phyloP scores from a whole-genome alignment of 2,888 invertebrate genomes.

The Gymnocheta viridis region DNA sequence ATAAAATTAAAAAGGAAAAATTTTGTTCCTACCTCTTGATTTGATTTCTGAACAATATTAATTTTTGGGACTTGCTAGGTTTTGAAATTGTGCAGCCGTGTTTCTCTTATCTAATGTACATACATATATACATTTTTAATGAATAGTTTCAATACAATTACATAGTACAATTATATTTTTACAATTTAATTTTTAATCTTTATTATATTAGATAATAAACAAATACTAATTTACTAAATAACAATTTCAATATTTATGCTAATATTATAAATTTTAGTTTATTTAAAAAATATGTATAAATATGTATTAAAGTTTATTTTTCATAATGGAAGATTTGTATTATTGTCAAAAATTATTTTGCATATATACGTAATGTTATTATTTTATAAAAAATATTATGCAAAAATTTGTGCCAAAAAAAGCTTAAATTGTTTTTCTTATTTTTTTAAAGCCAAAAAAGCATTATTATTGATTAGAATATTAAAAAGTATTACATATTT shows the following conservation, averaged over 20 bases:
- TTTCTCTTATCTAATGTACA: too few relatives aligned
- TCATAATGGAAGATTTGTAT: conserved; percentile 78
- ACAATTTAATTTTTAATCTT: too few relatives aligned
- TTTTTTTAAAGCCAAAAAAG: conserved; percentile 31
- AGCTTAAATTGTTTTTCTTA: neutral
- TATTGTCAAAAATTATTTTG: conserved; percentile 79
- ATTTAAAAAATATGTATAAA: conserved; percentile 1
- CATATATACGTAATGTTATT: conserved; percentile 63
- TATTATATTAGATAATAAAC: too few relatives aligned
- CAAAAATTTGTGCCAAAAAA: conserved; percentile 29
- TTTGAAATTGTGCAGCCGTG: too few relatives aligned
- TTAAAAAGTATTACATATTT: conserved; percentile 31
- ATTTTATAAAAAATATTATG: conserved; percentile 39
- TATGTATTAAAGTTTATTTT: conserved; percentile 25
- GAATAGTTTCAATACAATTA: too few relatives aligned
- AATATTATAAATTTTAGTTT: conserved; percentile 34
- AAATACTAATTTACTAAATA: conserved; percentile 54
- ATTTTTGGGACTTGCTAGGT: too few relatives aligned
- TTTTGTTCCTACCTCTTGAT: too few relatives aligned
- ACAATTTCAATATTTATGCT: conserved; percentile 22
- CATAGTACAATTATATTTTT: too few relatives aligned
- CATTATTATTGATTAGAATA: conserved; percentile 38
- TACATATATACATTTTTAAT: too few relatives aligned
- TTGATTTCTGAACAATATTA: too few relatives aligned
- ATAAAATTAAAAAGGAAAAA: too few relatives aligned